Conservation (phyloP, 1,140 invertebrate genomes). For the Saccostrea echinata region DNA sequence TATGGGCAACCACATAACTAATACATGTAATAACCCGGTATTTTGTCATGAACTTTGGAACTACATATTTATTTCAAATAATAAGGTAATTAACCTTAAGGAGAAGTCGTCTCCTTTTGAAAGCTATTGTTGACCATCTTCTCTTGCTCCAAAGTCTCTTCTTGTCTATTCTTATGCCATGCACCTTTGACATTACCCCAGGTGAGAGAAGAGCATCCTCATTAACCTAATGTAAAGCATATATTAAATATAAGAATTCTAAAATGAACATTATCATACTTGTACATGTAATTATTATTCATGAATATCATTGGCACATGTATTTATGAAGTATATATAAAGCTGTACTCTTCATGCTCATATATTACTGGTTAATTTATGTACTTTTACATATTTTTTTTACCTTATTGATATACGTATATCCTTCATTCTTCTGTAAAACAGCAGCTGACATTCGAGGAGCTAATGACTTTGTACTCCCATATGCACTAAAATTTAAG, state of each 20-base stretch:
- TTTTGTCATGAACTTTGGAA: too few relatives aligned
- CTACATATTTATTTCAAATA: background rate
- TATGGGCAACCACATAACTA: too few relatives aligned
- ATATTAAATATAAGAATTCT: too few relatives aligned
- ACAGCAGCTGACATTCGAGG: conserved; percentile 38
- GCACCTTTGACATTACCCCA: background rate
- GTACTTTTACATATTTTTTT: too few relatives aligned
- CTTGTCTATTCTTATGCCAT: background rate
- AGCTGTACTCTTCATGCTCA: background rate
- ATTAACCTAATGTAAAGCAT: too few relatives aligned
- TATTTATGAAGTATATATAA: background rate
- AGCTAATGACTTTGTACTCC: conserved; percentile 19
- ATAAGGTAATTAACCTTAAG: background rate
- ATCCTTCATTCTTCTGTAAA: conserved; percentile 46
- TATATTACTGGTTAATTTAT: too few relatives aligned
- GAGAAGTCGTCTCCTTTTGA: conserved; percentile 19
- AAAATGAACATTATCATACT: background rate
- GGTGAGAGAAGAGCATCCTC: background rate
- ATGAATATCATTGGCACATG: background rate
- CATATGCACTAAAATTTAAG: conserved; percentile 40
- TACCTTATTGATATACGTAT: conserved; percentile 38
- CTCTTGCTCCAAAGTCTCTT: conserved; percentile 16
- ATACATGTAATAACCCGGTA: too few relatives aligned
- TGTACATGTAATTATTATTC: background rate
- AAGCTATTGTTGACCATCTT: background rate